Evolutionary conservation across 2,888 invertebrate species (phyloP), one percentile per base, ranked within the genome.

Genomic region (Heliconius aoede): DNA sequence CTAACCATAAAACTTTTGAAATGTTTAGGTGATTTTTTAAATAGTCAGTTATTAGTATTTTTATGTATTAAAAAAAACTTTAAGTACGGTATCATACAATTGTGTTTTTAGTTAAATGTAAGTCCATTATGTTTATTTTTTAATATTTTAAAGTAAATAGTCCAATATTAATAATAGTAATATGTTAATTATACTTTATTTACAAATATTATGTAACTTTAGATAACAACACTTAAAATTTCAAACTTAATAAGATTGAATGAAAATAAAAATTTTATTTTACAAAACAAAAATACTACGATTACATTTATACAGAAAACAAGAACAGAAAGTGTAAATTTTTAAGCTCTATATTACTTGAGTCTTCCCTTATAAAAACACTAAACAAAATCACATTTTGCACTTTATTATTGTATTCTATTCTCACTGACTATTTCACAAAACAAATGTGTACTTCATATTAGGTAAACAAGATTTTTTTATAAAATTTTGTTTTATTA

Each of bases 181-280:
- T 13, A 5, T 13, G 32, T 4, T 30, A 21, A 69, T 69, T 55
- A n/a, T 21, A 30, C n/a, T 69, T 69, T 32, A 32, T 69, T 69
- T 30, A 30, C 32, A 69, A 69, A 55, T 69, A 55, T 69, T 55
- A 69, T 55, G 55, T 69, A 69, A 69, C 15, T 51, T 69, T 55
- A n/a, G 11, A n/a, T 5, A 28, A 8, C 15, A n/a, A 28, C 21
- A 46, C 26, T 46, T 67, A 40, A 46, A 46, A 46, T 28, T 32
- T 64, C 3, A 4, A 32, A n/a, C 1, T 32, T 64, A n/a, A 11
- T 11, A 4, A 32, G 4, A 32, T 9, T 64, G 30, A 32, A n/a
- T 32, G 11, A 32, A 32, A 1, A 13, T n/a, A 32, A 32, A 1
- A 13, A 11, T 5, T 64, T 32, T 1, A 55, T n/a, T 36, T 36